Conservation (phyloP, 2,113 vertebrate genomes). For the Rissa tridactyla region DNA sequence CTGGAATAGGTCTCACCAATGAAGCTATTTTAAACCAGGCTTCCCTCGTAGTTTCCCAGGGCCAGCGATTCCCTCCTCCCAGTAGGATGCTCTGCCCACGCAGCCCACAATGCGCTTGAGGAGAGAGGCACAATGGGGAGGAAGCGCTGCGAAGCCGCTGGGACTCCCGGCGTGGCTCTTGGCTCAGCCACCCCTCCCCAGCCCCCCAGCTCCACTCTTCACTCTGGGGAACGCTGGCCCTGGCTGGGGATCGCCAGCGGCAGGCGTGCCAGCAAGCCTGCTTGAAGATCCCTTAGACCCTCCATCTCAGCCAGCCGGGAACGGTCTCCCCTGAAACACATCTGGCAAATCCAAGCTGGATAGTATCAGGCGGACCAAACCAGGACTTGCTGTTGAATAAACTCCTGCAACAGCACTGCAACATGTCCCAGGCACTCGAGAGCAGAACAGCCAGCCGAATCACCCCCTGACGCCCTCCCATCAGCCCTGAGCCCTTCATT, state of each 20-base stretch:
- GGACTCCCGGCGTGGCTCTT: background rate
- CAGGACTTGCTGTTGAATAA: background rate
- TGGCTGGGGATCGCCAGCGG: background rate
- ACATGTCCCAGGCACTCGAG: background rate
- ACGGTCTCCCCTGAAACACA: background rate
- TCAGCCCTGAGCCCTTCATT: background rate
- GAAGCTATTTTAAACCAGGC: background rate
- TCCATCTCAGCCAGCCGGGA: background rate
- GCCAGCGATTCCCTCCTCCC: background rate
- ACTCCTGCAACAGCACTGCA: background rate
- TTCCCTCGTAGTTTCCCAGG: background rate
- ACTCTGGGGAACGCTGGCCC: background rate
- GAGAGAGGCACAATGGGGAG: background rate
- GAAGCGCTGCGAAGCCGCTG: rapidly evolving
- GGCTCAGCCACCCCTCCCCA: background rate
- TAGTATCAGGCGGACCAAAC: background rate
- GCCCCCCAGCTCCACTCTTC: background rate
- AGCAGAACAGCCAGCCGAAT: background rate
- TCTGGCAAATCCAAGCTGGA: background rate
- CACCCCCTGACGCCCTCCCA: background rate
- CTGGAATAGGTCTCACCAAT: background rate
- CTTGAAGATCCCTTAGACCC: background rate
- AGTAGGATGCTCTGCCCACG: background rate
- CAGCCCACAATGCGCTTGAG: background rate
- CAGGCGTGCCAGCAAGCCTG: background rate